A percentile compares a stretch with the other conserved stretches of the same genome.
Conservation (phyloP, 2,797 vertebrate genomes). For the Steatocranus sp. region DNA sequence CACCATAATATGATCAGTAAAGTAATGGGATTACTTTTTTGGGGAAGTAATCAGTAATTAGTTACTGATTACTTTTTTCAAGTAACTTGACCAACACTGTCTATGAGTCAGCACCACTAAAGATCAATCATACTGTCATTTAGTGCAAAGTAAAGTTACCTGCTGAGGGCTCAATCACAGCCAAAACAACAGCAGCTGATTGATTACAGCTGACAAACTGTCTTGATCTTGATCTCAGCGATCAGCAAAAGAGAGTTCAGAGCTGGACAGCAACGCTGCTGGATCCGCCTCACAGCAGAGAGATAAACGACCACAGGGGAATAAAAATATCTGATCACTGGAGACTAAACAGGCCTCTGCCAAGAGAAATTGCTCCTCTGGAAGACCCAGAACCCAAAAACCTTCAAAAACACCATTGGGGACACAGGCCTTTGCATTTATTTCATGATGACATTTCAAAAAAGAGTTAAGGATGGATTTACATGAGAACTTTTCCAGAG, state of each 20-base stretch:
- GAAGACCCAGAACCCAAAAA: neutral
- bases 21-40: no score
- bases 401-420: rapidly evolving
- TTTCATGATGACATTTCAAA: neutral
- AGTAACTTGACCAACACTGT: no score
- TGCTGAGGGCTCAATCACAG: neutral
- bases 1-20: no score
- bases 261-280: neutral
- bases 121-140: neutral
- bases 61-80: no score
- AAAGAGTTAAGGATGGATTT: neutral
- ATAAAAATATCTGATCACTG: slow-evolving; percentile 12
- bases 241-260: neutral
- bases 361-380: neutral
- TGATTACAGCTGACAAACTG: neutral
- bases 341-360: slow-evolving; percentile 10
- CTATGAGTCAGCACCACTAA: neutral
- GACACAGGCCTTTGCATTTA: neutral
- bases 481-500: neutral
- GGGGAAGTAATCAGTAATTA: no score
- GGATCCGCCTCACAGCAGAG: neutral
- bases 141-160: neutral
- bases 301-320: slow-evolving; percentile 13
- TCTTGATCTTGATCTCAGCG: neutral
- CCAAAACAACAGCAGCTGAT: neutral